Evolutionary conservation across 2,797 vertebrate genomes (phyloP).

Genomic region (Austrolebias charrua): DNA sequence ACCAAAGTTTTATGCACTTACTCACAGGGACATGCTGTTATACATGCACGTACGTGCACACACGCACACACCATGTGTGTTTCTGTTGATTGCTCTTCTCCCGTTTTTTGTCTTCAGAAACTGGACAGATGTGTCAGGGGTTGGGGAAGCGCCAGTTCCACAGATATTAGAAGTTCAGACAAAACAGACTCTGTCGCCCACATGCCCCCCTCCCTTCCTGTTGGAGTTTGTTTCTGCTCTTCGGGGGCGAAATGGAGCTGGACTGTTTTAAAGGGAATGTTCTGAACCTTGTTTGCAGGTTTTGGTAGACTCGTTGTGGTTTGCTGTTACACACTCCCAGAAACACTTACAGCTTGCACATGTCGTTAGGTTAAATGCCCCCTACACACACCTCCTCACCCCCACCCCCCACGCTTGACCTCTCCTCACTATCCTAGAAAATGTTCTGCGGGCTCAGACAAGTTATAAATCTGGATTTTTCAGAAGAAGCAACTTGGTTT

Average conservation of each 20-base stretch:
- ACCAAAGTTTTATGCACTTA: conserved; percentile 9
- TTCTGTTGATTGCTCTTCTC: conserved; percentile 23
- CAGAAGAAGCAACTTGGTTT: conserved; percentile 12
- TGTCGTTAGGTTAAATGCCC: conserved; percentile 42
- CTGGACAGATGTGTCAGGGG: conserved; percentile 59
- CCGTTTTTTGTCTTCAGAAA: conserved; percentile 37
- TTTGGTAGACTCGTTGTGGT: conserved; percentile 41
- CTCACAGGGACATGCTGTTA: conserved; percentile 3
- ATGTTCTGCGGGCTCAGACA: conserved; percentile 25
- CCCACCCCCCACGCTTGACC: conserved; percentile 37
- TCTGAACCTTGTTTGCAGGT: conserved; percentile 62
- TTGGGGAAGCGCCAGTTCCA: conserved; percentile 51
- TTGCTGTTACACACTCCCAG: conserved; percentile 20
- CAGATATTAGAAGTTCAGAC: conserved; percentile 53
- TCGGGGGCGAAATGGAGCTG: conserved; percentile 61
- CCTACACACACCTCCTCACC: neutral
- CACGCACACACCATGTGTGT: conserved; percentile 1
- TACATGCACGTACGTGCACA: conserved; percentile 2
- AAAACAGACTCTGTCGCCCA: conserved; percentile 28
- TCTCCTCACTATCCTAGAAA: conserved; percentile 38
- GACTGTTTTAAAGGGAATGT: conserved; percentile 59
- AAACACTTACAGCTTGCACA: conserved; percentile 34
- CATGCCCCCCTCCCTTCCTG: conserved; percentile 39
- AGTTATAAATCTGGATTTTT: conserved; percentile 28
- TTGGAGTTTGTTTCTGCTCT: conserved; percentile 55